phyloP scores from a whole-genome alignment of 1,140 invertebrate species.

The Heliconius eleuchia region DNA sequence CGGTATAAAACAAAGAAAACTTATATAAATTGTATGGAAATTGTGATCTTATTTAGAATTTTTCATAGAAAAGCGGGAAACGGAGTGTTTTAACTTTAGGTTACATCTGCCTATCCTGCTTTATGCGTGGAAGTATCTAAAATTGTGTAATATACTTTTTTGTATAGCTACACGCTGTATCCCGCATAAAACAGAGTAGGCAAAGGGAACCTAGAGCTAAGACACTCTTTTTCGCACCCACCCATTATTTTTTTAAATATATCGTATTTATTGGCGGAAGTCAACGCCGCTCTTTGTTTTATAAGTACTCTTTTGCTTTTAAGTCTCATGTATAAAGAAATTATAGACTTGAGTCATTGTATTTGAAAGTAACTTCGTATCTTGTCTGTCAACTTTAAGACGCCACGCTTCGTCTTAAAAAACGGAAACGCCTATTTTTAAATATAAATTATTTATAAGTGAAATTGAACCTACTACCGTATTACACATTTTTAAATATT shows the following conservation, averaged over 20 bases:
- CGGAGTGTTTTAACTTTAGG: not conserved
- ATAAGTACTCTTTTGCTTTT: not conserved
- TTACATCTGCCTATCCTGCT: not conserved
- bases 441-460: not conserved
- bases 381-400: not conserved
- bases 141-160: not conserved
- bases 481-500: too few relatives aligned
- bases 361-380: not conserved
- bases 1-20: conserved; percentile 17
- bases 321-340: not conserved
- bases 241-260: too few relatives aligned
- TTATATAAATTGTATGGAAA: not conserved
- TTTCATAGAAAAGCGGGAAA: not conserved
- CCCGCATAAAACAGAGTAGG: too few relatives aligned
- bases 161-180: too few relatives aligned
- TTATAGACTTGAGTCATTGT: not conserved
- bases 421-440: not conserved
- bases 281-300: too few relatives aligned
- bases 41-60: not conserved
- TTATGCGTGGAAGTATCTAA: not conserved
- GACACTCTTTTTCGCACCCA: too few relatives aligned
- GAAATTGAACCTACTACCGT: not conserved
- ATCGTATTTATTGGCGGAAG: too few relatives aligned
- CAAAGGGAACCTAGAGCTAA: too few relatives aligned
- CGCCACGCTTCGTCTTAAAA: not conserved